Conservation (phyloP, 2,888 invertebrate genomes). For the Andrena bucephala region DNA sequence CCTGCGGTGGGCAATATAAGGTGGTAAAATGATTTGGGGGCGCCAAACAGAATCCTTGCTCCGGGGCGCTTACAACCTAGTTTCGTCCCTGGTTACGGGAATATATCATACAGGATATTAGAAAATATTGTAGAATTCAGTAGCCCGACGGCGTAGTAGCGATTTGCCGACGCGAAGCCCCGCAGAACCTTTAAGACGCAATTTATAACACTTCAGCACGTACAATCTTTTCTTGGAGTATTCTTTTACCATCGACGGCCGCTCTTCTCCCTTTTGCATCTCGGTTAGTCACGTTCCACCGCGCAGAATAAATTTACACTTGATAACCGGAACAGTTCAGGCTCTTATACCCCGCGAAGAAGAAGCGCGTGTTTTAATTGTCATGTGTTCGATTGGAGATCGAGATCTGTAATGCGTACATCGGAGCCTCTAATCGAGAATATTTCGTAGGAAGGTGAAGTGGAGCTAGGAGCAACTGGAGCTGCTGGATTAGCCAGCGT, state of each 20-base stretch:
- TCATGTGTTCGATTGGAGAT: too few species aligned
- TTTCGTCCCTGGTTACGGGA: too few species aligned
- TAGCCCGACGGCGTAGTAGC: neutral
- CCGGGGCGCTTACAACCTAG: too few species aligned
- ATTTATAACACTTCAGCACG: conserved; percentile 40
- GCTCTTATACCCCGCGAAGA: too few species aligned
- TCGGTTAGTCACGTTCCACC: neutral
- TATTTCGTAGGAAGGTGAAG: conserved; percentile 81
- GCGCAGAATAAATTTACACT: neutral
- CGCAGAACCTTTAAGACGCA: conserved; percentile 28
- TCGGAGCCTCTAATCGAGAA: neutral
- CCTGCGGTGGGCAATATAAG: too few species aligned
- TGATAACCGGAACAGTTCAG: too few species aligned
- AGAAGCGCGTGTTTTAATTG: too few species aligned
- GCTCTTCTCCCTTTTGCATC: conserved; percentile 4
- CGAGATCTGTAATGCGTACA: neutral
- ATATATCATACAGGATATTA: too few species aligned
- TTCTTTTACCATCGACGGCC: conserved; percentile 7
- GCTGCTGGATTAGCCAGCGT: conserved; percentile 91
- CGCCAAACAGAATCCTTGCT: too few species aligned
- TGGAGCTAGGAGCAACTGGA: conserved; percentile 87
- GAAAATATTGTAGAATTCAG: neutral
- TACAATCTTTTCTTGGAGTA: conserved; percentile 34
- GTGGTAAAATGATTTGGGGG: too few species aligned
- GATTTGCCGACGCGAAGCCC: conserved; percentile 21